Percentiles rank a stretch among this genome's conserved stretches.
Evolutionary conservation across 2,113 vertebrate genomes (phyloP).

Genomic region (Psittacula cyanocephala): DNA sequence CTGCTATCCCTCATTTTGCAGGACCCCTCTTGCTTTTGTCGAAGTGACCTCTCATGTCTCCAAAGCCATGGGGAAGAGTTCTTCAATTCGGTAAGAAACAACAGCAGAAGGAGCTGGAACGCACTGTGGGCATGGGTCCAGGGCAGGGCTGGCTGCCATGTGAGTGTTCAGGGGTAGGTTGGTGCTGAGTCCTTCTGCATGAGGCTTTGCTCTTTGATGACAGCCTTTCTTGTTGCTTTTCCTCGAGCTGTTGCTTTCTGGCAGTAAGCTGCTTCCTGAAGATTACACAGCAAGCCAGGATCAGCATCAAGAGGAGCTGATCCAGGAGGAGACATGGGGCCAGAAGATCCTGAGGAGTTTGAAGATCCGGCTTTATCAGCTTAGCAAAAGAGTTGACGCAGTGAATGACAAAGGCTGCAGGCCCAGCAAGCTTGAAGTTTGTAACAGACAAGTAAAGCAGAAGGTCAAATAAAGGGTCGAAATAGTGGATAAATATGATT

Average conservation of each 20-base stretch:
- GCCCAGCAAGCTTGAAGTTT: not conserved
- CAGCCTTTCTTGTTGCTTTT: not conserved
- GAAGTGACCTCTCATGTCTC: not conserved
- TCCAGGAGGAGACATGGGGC: not conserved
- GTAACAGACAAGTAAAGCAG: not conserved
- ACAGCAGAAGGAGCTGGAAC: not conserved
- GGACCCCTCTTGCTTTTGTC: not conserved
- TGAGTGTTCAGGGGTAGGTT: not conserved
- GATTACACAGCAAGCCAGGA: not conserved
- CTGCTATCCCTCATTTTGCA: not conserved
- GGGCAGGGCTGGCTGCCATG: not conserved
- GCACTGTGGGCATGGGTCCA: not conserved
- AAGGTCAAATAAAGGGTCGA: not conserved
- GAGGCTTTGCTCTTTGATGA: not conserved
- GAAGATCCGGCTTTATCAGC: not conserved
- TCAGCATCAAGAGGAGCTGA: not conserved
- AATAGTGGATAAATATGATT: not conserved
- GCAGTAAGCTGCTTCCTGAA: slow-evolving; percentile 4
- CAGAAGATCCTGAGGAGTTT: not conserved
- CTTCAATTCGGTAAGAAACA: not conserved
- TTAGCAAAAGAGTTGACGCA: not conserved
- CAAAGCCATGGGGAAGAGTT: rapidly evolving
- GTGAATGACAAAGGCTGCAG: not conserved
- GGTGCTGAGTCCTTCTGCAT: not conserved
- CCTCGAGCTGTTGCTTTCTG: not conserved